Evolutionary conservation across 2,797 vertebrate species (phyloP), one percentile per base, ranked within the genome.

Genomic region (Oreochromis mossambicus): DNA sequence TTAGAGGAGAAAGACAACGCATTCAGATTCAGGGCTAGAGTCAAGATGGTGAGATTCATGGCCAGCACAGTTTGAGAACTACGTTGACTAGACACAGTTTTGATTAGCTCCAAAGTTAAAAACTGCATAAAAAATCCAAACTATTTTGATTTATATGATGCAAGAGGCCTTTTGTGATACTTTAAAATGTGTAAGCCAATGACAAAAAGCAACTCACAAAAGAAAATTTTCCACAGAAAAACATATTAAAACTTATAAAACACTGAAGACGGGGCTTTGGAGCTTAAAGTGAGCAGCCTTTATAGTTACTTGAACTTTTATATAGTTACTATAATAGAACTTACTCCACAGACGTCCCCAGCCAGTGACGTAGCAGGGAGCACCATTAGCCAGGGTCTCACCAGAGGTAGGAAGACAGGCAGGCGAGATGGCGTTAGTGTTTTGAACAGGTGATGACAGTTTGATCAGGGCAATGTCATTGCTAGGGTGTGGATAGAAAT

Each of bases 401-500:
- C 13, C 97, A 0, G 90, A 8, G 0, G n/a, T 9, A 0, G 98
- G 98, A 87, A 99, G 94, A 91, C 97, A 98, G 83, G 97, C 94
- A 0, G 96, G 19, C 87, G 91, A 95, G 93, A 98, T 94, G 61
- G 54, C 43, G 19, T 96, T 77, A 0, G 91, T 94, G 80, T 95
- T 3, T 14, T 61, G 2, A 63, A 97, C 97, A 0, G 92, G 92
- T 21, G 93, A 77, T 0, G 88, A 34, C 84, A 99, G 96, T 93
- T 99, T 99, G 94, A 99, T 92, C 91, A 99, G 94, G 82, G 98
- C 98, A 0, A 98, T 97, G 95, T 98, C 98, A 29, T 96, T 96
- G 41, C 96, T 96, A 73, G 14, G 75, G 19, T 6, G 13, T 6
- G 81, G 61, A 89, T 10, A 34, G 7, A 90, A 43, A 89, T 3